These are phyloP conservation scores for Iguana delicatissima DNA, from an alignment of 2,797 vertebrate genomes.

Conservation along the genomic window DNA sequence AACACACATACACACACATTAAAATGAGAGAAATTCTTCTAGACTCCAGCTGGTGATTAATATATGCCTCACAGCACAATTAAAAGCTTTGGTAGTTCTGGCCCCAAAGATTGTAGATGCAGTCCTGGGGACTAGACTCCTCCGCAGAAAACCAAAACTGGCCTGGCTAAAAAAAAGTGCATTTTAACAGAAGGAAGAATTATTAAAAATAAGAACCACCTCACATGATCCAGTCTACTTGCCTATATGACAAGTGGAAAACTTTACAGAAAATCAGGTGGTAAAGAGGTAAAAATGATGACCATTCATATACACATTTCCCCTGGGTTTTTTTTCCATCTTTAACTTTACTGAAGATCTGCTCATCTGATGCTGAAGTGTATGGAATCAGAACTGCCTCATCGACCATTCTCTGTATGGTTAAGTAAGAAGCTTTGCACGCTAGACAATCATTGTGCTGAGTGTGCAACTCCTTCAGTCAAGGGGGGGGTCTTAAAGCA, in stretches of 20 bases:
- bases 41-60: neutral
- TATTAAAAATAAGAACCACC: neutral
- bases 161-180: too few relatives aligned
- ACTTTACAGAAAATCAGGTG: neutral
- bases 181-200: neutral
- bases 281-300: neutral
- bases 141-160: neutral
- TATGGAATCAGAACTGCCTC: neutral
- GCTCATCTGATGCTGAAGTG: conserved; percentile 10
- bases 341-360: neutral
- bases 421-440: neutral
- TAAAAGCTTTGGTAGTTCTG: neutral
- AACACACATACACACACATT: neutral
- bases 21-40: neutral
- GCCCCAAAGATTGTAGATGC: neutral
- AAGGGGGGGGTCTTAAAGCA: too few relatives aligned
- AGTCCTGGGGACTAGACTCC: neutral
- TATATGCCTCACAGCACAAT: neutral
- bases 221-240: neutral
- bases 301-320: neutral
- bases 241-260: too few relatives aligned
- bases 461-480: too few relatives aligned
- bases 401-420: neutral
- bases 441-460: neutral
- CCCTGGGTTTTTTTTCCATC: neutral